Base-by-base conservation (phyloP, 1,140 invertebrate species). In the Zaprionus ghesquierei region DNA sequence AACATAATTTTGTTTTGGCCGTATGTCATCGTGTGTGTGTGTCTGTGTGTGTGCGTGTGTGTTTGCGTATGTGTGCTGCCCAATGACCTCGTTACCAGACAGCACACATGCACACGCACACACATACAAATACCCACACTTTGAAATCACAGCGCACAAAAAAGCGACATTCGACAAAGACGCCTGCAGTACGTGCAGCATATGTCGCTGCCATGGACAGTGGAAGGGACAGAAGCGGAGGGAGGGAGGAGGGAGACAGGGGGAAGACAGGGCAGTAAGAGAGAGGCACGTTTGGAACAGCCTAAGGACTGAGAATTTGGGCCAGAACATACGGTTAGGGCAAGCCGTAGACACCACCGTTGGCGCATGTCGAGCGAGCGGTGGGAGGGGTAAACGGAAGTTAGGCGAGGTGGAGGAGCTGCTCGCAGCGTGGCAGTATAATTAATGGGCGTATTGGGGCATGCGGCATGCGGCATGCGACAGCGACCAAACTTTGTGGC, bases 381-480 rank as follows among this genome's bases (percentile, higher is more conserved):
- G n/a, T 0, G 6, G 15, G 6, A 50, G 46, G 49, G 12, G 27
- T 29, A 29, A 23, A 23, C 63, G 76, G 53, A 69, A 76, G 73
- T 77, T 59, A 51, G 55, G 59, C 33, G 50, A 51, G 63, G 70
- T 20, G 29, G 20, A 35, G 51, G 18, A 6, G n/a, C 35, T 41
- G 53, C 79, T 79, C 77, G 61, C 71, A 75, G 75, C 87, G 82
- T 79, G 79, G 69, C 79, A 87, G 75, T 87, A 87, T 87, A 87
- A 87, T 87, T 87, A 87, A 87, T 87, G 82, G 82, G 75, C 82
- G 70, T 87, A 73, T 79, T 87, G 82, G 82, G 79, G 81, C 81
- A 51, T 38, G 51, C 13, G 65, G 56, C 56, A 61, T 49, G 35
- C 22, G 50, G 29, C 38, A 61, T 49, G 35, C 22, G 50, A 22